phyloP scores from a whole-genome alignment of 2,797 vertebrate species.

The Sus cebifrons region DNA sequence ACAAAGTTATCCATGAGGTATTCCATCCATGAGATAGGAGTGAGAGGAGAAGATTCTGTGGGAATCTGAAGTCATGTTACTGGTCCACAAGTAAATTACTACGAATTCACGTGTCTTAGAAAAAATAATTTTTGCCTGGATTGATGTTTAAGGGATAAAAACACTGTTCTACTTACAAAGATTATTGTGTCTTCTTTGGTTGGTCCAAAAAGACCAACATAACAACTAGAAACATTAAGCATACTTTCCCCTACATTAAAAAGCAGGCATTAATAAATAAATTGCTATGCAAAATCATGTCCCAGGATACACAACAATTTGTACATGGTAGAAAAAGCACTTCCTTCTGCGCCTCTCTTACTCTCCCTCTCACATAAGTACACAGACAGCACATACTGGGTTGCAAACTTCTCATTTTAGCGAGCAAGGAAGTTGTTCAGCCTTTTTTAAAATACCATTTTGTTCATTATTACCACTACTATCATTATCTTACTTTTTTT shows the following conservation, averaged over 20 bases:
- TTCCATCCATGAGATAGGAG: neutral
- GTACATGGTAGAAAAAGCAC: neutral
- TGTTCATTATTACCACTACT: neutral
- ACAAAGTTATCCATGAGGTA: neutral
- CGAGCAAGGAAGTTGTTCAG: slow-evolving; percentile 31
- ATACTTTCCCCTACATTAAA: neutral
- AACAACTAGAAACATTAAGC: neutral
- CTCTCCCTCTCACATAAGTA: neutral
- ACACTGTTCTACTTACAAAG: neutral
- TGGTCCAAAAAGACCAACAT: neutral
- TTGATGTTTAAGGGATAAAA: slow-evolving; percentile 68
- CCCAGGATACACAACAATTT: neutral
- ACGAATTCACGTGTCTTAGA: slow-evolving; percentile 74
- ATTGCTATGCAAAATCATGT: neutral
- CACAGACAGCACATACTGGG: neutral
- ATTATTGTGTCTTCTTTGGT: neutral
- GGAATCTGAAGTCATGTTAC: neutral
- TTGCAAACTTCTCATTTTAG: slow-evolving; percentile 62
- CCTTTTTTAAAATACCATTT: slow-evolving; percentile 15
- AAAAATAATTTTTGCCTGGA: slow-evolving; percentile 77
- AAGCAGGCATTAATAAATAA: neutral
- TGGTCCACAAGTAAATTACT: slow-evolving; percentile 17
- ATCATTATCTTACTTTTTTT: slow-evolving; percentile 24
- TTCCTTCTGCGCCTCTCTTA: neutral
- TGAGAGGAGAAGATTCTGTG: neutral